Base-by-base conservation (phyloP, 2,888 invertebrate genomes). In the Maniola hyperantus region DNA sequence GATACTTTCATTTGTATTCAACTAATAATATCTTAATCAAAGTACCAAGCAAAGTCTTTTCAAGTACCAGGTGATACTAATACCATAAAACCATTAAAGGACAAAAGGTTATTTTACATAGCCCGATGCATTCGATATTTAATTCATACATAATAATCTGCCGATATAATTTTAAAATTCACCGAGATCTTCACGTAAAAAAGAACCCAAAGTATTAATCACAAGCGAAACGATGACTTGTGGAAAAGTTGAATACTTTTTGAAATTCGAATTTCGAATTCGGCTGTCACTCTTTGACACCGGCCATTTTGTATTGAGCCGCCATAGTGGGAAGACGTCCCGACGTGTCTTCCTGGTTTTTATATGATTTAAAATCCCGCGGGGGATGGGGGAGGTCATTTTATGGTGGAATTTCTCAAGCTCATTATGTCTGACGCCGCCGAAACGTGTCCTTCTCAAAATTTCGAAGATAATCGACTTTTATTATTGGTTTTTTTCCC, bases 141-240 rank as follows among this genome's bases (percentile, higher is more conserved):
- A 39, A 60, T 60, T 34, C 26, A 5, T 15, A 57, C 18, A 39
- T 57, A 39, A 57, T 57, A 71, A 73, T 70, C 64, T 70, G 67
- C 71, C 57, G 57, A 39, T 42, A 36, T 15, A 71, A 74, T 75
- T 72, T 70, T 61, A 68, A 71, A 71, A 65, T 66, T 62, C 39
- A 65, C 67, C 65, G 65, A 57, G 57, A 66, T 58, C 63, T 50
- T 60, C 54, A 71, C 72, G 73, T 72, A 73, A 74, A 72, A 77
- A 76, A 76, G 75, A 77, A 77, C 76, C 75, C 71, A 77, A 77
- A 81, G 80, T 88, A 88, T 90, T 90, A 90, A 90, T 90, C 89
- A 90, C 65, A 81, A 78, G 81, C 85, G 65, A 68, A 68, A 80
- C 79, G 80, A 85, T 90, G 90, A 91, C 91, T 89, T 76, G 90